Evolutionary conservation across 2,888 invertebrate species (phyloP).

Genomic region (Caenorhabditis auriculariae): DNA sequence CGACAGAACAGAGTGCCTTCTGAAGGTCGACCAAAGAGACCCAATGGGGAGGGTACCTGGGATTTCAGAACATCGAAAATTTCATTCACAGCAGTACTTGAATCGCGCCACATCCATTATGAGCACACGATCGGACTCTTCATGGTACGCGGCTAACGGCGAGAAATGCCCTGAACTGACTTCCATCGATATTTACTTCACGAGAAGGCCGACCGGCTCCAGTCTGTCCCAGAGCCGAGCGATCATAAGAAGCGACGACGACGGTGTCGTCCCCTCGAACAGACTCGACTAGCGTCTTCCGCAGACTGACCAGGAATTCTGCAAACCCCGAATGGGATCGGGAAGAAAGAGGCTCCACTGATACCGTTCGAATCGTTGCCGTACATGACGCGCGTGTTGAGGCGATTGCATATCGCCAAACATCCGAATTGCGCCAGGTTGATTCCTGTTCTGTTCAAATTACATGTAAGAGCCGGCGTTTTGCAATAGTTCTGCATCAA

Average conservation of each 20-base stretch:
- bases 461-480: too few species aligned
- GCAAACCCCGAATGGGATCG: not conserved
- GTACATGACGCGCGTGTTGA: conserved; percentile 44
- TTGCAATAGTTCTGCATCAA: too few species aligned
- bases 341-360: not conserved
- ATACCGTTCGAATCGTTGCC: conserved; percentile 16
- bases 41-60: conserved; percentile 64
- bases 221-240: conserved; percentile 63
- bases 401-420: conserved; percentile 64
- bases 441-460: conserved; percentile 63
- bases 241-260: conserved; percentile 63
- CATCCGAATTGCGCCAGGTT: conserved; percentile 64
- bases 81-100: conserved; percentile 53
- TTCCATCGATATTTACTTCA: not conserved
- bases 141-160: conserved; percentile 64
- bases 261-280: conserved; percentile 51
- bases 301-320: conserved; percentile 34
- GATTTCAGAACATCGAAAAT: not conserved
- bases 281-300: conserved; percentile 27
- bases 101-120: conserved; percentile 66
- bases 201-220: conserved; percentile 57
- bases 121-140: conserved; percentile 59
- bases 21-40: conserved; percentile 60
- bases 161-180: conserved; percentile 60
- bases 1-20: conserved; percentile 63